These are phyloP conservation scores for Atethmia centrago DNA, from an alignment of 2,888 invertebrate species.

Conservation along the genomic window DNA sequence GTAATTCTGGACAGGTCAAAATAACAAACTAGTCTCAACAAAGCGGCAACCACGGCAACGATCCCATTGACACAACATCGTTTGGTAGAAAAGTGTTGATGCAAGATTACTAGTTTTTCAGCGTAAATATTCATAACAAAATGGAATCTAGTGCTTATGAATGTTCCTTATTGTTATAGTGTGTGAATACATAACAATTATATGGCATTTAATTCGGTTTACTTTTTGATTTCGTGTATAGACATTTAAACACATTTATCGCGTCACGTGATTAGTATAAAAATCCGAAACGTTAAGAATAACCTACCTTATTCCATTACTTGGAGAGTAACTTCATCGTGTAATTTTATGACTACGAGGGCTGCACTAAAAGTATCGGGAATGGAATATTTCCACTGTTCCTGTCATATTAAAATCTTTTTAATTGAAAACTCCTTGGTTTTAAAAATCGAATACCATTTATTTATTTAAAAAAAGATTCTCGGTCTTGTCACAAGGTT, in stretches of 20 bases:
- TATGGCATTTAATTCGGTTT: not conserved
- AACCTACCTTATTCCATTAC: not conserved
- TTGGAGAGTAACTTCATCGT: not conserved
- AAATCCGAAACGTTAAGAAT: not conserved
- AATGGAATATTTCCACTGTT: too few species aligned
- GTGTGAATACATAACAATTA: not conserved
- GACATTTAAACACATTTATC: not conserved
- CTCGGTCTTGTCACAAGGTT: too few species aligned
- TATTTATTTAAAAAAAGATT: too few species aligned
- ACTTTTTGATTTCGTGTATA: not conserved
- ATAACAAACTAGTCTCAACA: not conserved
- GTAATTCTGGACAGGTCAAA: too few species aligned
- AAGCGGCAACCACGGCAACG: not conserved
- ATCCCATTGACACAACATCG: not conserved
- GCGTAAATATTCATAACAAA: not conserved
- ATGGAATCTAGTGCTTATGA: not conserved
- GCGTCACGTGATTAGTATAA: not conserved
- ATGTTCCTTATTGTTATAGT: not conserved
- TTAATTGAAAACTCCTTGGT: too few species aligned
- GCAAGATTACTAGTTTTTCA: not conserved
- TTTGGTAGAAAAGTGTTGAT: not conserved
- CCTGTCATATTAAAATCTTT: too few species aligned
- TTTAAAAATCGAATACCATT: too few species aligned
- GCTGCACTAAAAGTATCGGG: too few species aligned
- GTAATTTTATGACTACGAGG: not conserved